Conservation (phyloP, 2,888 invertebrate genomes). For the Noctua janthe region DNA sequence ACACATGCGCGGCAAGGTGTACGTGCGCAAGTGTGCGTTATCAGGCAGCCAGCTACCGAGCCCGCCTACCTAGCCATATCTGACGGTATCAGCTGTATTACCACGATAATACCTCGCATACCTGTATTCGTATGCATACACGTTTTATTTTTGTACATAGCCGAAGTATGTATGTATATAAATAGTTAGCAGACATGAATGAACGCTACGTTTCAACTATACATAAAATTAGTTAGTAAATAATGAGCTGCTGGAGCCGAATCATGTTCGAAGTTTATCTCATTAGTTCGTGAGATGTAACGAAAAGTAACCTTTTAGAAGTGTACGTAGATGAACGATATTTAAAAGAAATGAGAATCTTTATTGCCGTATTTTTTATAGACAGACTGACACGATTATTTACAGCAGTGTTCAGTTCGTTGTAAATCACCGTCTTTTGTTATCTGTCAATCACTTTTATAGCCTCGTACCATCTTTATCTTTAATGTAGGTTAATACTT, state of each 20-base stretch:
- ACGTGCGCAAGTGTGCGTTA: conserved; percentile 67
- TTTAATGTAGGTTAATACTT: conserved; percentile 14
- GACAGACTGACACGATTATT: conserved; percentile 22
- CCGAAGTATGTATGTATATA: conserved; percentile 39
- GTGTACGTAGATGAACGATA: background rate
- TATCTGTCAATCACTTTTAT: conserved; percentile 32
- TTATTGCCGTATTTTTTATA: conserved; percentile 20
- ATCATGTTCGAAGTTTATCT: conserved; percentile 22
- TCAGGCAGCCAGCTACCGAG: conserved; percentile 73
- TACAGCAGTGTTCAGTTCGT: conserved; percentile 24
- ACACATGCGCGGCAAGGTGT: conserved; percentile 50
- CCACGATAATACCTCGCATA: conserved; percentile 80
- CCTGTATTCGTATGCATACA: conserved; percentile 75
- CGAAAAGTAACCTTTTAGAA: conserved; percentile 13
- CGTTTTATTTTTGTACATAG: conserved; percentile 62
- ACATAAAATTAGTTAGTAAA: conserved; percentile 52
- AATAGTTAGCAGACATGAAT: conserved; percentile 75
- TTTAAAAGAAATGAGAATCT: conserved; percentile 32
- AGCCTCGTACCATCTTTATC: conserved; percentile 17
- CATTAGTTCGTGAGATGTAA: conserved; percentile 16
- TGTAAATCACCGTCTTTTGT: conserved; percentile 41
- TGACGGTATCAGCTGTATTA: conserved; percentile 81
- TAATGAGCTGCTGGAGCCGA: conserved; percentile 38
- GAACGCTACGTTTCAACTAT: conserved; percentile 63
- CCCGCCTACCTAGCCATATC: conserved; percentile 82